Evolutionary conservation across 2,888 invertebrate species (phyloP), one percentile per base, ranked within the genome.

Genomic region (Oeneis ivallda): DNA sequence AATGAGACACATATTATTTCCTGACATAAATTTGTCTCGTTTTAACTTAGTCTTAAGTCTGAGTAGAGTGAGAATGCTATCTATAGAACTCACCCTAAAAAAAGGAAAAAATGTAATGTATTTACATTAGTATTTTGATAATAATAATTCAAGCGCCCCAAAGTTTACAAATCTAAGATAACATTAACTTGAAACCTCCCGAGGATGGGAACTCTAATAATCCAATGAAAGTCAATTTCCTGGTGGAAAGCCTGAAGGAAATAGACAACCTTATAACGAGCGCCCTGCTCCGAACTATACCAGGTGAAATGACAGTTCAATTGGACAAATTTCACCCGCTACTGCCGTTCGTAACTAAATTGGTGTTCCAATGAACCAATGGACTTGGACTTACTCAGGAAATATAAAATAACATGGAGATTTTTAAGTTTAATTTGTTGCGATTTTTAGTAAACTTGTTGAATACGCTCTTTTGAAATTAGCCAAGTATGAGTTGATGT

Each of bases 191-290:
- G 70, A 68, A 69, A 71, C 71, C 72, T 61, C 65, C 59, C 13
- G 61, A 57, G 57, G 34, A 32, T 32, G 50, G 58, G 32, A 52
- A 63, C 57, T 69, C 67, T 70, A 72, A 77, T 74, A 78, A 77
- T 74, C 75, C 73, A 79, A 79, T 80, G 78, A 76, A 80, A 78
- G 77, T 75, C 80, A 78, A 82, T 83, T 83, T 82, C 79, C 78
- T 76, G 65, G 59, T 72, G 71, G 74, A 73, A 78, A 81, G 76
- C 70, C 63, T 69, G 61, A 50, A 69, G 69, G 67, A 77, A 75
- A 76, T 78, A 72, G 75, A 63, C 68, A 61, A 63, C 66, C 65
- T 71, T 68, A 77, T 73, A 70, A 75, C 71, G 53, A 60, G 59
- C 65, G 47, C 58, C 78, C 74, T 78, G 71, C 75, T 74, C 72